Conservation (phyloP, 2,797 vertebrate genomes). For the Chlorospingus flavigularis region DNA sequence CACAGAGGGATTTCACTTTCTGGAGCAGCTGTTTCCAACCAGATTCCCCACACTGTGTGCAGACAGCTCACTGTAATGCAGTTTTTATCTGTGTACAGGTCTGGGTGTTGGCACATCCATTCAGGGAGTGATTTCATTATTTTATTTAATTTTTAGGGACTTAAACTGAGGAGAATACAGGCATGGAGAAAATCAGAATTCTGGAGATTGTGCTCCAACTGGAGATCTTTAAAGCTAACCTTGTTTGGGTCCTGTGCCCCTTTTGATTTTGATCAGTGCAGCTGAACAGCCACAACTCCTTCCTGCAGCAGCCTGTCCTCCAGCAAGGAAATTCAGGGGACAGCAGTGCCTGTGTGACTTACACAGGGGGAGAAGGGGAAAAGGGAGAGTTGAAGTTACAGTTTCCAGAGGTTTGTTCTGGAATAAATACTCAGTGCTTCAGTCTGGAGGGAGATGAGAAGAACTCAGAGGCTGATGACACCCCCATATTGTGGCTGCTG, state of each 20-base stretch:
- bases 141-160: background rate
- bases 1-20: background rate
- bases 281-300: background rate
- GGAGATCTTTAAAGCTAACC: background rate
- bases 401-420: background rate
- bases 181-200: background rate
- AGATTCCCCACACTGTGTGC: fast-evolving
- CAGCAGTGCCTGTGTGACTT: background rate
- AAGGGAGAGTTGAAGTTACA: background rate
- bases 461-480: fast-evolving
- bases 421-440: background rate
- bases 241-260: background rate
- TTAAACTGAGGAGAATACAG: background rate
- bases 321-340: background rate
- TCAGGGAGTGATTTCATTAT: background rate
- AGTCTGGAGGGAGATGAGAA: background rate
- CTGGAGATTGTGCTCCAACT: background rate
- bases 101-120: background rate
- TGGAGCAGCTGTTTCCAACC: background rate
- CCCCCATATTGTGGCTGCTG: fast-evolving
- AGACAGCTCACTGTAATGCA: background rate
- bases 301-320: background rate
- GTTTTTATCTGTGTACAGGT: background rate
- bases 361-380: background rate
- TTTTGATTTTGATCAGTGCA: background rate